phyloP scores from a whole-genome alignment of 2,113 vertebrate species.

The Sardina pilchardus region DNA sequence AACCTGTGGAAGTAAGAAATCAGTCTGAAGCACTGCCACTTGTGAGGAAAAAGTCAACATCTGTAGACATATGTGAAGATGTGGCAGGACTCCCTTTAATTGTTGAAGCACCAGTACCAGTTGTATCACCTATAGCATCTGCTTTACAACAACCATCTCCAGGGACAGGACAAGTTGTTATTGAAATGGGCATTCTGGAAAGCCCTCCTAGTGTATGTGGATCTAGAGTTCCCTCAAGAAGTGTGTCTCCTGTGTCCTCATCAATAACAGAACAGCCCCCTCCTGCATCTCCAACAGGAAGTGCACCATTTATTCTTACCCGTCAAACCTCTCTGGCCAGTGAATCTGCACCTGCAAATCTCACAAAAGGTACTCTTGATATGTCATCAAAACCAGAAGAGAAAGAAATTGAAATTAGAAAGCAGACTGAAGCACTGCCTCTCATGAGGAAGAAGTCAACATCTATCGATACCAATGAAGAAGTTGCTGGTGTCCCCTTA shows the following conservation, averaged over 20 bases:
- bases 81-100: neutral
- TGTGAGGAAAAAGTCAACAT: constrained; percentile 18
- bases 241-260: neutral
- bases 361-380: neutral
- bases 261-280: neutral
- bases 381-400: constrained; percentile 23
- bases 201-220: neutral
- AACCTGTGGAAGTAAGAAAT: constrained; percentile 26
- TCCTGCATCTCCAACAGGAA: constrained; percentile 28
- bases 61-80: constrained; percentile 21
- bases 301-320: constrained; percentile 1
- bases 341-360: constrained; percentile 5
- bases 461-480: constrained; percentile 29
- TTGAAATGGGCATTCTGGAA: neutral
- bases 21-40: constrained; percentile 17
- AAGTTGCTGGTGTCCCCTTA: constrained; percentile 5
- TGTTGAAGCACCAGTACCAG: neutral
- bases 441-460: constrained; percentile 11
- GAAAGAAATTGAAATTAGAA: constrained; percentile 29
- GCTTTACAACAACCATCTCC: constrained; percentile 22
- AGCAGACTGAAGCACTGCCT: constrained; percentile 17
- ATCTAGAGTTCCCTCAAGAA: neutral
- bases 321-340: neutral
- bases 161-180: neutral
- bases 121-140: neutral